Conservation (phyloP, 2,888 invertebrate species). For the Polylopha cassiicola region DNA sequence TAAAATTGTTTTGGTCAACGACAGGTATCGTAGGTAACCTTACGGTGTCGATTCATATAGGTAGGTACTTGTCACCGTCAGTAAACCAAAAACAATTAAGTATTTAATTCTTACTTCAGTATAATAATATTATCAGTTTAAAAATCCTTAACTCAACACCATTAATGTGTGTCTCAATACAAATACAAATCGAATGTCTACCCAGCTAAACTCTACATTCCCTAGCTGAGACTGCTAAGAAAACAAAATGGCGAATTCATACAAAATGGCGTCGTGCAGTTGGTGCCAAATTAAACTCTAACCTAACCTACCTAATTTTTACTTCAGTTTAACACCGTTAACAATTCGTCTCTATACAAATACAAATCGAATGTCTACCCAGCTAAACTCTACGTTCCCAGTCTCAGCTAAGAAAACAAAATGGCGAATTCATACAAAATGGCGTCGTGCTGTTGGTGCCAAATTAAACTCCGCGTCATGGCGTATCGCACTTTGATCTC, state of each 20-base stretch:
- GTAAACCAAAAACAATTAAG: too few relatives aligned
- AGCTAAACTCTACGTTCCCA: neutral
- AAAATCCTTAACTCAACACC: too few relatives aligned
- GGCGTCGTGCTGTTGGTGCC: slow-evolving; percentile 69
- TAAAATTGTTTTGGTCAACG: too few relatives aligned
- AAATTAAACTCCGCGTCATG: slow-evolving; percentile 67
- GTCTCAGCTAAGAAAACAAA: slow-evolving; percentile 28
- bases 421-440: slow-evolving; percentile 59
- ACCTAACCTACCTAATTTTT: too few relatives aligned
- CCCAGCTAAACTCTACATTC: slow-evolving; percentile 2
- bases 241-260: slow-evolving; percentile 42
- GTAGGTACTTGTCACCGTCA: too few relatives aligned
- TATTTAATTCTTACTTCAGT: too few relatives aligned
- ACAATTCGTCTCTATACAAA: too few relatives aligned
- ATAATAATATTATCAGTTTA: too few relatives aligned
- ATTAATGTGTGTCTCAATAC: too few relatives aligned
- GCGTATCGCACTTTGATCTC: slow-evolving; percentile 75
- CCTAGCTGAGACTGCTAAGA: slow-evolving; percentile 25
- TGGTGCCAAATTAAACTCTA: slow-evolving; percentile 72
- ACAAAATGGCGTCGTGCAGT: slow-evolving; percentile 67
- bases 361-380: slow-evolving; percentile 11
- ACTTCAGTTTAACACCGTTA: too few relatives aligned
- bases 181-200: slow-evolving; percentile 10
- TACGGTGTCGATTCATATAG: too few relatives aligned
- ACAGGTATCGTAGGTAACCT: too few relatives aligned